phyloP scores from a whole-genome alignment of 2,888 invertebrate genomes.

The Gisinianus flammeolus region DNA sequence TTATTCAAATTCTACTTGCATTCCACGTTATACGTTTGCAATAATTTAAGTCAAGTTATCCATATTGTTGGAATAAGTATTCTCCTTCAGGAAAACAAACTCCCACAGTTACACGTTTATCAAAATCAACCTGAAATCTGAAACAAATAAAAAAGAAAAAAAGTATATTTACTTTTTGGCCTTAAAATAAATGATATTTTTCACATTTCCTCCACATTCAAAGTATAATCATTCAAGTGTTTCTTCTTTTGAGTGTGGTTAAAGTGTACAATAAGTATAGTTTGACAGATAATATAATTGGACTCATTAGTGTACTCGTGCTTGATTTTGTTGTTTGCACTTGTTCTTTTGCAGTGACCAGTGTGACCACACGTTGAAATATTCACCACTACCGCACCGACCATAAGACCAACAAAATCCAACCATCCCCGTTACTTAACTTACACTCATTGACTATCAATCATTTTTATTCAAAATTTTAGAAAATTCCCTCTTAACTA shows the following conservation, averaged over 20 bases:
- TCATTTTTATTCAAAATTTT: background rate
- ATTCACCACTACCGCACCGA: background rate
- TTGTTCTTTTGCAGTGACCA: no score
- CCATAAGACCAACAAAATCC: background rate
- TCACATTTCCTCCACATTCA: no score
- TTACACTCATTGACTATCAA: background rate
- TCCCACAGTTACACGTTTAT: background rate
- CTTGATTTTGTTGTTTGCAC: no score
- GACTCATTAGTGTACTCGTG: no score
- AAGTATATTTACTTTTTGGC: no score
- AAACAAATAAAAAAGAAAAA: no score
- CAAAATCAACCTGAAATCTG: background rate
- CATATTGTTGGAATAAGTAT: constrained; percentile 10
- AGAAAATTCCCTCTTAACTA: background rate
- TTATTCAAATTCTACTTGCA: background rate
- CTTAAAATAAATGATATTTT: no score
- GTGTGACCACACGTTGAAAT: background rate
- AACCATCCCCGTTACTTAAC: background rate
- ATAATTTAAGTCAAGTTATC: background rate
- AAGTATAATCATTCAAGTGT: no score
- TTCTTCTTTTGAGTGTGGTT: no score
- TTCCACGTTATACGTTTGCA: background rate
- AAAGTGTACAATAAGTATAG: no score
- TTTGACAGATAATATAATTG: no score
- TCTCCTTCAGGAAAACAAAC: background rate